Percentiles rank a stretch among this genome's conserved stretches.
Evolutionary conservation across 2,888 invertebrate species (phyloP).

Genomic region (Stomorhina lunata): DNA sequence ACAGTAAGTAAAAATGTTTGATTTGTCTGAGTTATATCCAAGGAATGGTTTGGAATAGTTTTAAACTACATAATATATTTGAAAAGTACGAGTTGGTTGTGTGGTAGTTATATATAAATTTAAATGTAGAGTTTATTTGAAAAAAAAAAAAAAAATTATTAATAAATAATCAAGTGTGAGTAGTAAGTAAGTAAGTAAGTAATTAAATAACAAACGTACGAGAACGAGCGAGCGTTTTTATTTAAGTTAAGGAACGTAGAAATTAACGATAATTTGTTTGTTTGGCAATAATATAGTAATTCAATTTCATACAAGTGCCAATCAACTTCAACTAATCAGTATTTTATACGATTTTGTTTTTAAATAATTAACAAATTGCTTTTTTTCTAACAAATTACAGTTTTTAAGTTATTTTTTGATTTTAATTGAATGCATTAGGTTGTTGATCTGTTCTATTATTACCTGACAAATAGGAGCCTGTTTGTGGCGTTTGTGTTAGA

Average conservation of each 20-base stretch:
- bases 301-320: slow-evolving; percentile 64
- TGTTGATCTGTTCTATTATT: slow-evolving; percentile 70
- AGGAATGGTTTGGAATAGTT: background rate
- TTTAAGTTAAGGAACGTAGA: slow-evolving; percentile 31
- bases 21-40: background rate
- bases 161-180: slow-evolving; percentile 35
- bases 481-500: slow-evolving; percentile 56
- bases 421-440: slow-evolving; percentile 42
- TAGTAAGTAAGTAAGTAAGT: too few relatives aligned
- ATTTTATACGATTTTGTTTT: slow-evolving; percentile 47
- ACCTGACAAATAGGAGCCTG: slow-evolving; percentile 81
- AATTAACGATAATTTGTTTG: slow-evolving; percentile 31
- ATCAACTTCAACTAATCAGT: slow-evolving; percentile 50
- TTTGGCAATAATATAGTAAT: slow-evolving; percentile 52
- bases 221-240: slow-evolving; percentile 51
- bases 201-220: slow-evolving; percentile 52
- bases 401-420: slow-evolving; percentile 29
- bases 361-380: slow-evolving; percentile 49
- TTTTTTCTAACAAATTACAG: slow-evolving; percentile 65
- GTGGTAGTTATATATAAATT: slow-evolving; percentile 10
- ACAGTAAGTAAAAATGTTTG: background rate
- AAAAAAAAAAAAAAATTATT: background rate
- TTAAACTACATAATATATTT: slow-evolving; percentile 3
- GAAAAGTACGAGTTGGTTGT: slow-evolving; percentile 28
- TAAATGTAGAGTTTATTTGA: slow-evolving; percentile 11